Percentiles rank a stretch among this genome's conserved stretches.
Conservation (phyloP, 1,140 invertebrate species). For the Drosophila suzukii region DNA sequence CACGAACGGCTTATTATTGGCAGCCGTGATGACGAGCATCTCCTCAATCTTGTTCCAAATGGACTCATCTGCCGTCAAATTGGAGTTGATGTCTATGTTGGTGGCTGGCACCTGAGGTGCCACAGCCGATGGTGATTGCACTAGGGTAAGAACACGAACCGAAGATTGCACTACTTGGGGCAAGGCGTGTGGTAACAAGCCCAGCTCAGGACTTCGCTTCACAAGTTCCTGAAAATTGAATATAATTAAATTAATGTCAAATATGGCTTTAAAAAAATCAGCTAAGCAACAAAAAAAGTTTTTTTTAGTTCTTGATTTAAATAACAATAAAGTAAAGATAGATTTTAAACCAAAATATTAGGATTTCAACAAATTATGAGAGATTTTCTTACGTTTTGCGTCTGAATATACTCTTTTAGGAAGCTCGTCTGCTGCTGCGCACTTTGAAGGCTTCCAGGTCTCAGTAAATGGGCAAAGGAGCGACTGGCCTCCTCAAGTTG, state of each 20-base stretch:
- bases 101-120: slow-evolving; percentile 88
- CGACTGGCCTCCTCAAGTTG: slow-evolving; percentile 90
- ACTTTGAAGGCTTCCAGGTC: slow-evolving; percentile 90
- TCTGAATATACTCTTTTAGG: slow-evolving; percentile 94
- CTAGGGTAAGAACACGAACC: slow-evolving; percentile 74
- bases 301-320: too few species aligned
- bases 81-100: slow-evolving; percentile 87
- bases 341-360: too few species aligned
- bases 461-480: slow-evolving; percentile 92
- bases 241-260: not conserved
- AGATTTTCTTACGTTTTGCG: slow-evolving; percentile 85
- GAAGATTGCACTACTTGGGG: slow-evolving; percentile 79
- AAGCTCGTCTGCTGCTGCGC: slow-evolving; percentile 92
- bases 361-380: too few species aligned
- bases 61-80: slow-evolving; percentile 79
- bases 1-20: slow-evolving; percentile 89
- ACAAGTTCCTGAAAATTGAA: slow-evolving; percentile 56
- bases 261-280: too few species aligned
- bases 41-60: slow-evolving; percentile 92
- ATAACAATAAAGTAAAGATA: too few species aligned
- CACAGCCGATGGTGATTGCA: slow-evolving; percentile 84
- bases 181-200: slow-evolving; percentile 70
- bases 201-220: slow-evolving; percentile 73
- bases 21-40: slow-evolving; percentile 89
- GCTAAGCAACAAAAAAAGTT: too few species aligned